phyloP scores from a whole-genome alignment of 2,797 vertebrate genomes.

The Acanthis flammea region DNA sequence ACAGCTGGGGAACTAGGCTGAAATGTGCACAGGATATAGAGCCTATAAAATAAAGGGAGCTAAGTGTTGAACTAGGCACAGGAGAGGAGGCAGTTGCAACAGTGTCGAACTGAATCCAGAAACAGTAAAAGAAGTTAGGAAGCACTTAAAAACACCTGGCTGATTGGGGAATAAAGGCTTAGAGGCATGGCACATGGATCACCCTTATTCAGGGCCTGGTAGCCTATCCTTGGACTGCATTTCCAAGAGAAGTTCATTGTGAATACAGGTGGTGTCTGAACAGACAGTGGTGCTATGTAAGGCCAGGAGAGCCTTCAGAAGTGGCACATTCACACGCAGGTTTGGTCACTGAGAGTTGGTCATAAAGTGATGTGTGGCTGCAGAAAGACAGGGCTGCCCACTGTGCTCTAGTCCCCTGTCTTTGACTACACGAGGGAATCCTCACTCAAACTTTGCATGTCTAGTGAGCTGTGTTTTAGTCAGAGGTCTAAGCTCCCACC shows the following conservation, averaged over 20 bases:
- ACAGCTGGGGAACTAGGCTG: background rate
- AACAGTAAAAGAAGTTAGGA: background rate
- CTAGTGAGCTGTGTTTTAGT: background rate
- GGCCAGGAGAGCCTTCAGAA: background rate
- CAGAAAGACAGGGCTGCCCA: background rate
- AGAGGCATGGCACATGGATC: background rate
- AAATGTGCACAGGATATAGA: background rate
- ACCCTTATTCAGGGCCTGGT: background rate
- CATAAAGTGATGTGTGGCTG: background rate
- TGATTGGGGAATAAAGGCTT: background rate
- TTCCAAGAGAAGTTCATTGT: background rate
- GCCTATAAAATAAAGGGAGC: background rate
- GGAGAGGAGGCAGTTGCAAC: background rate
- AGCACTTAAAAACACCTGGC: background rate
- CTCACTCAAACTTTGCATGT: background rate
- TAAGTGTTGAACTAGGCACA: background rate
- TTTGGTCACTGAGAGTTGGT: background rate
- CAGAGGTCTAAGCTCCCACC: background rate
- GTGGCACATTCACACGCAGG: background rate
- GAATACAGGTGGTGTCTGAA: background rate
- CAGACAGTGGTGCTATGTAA: background rate
- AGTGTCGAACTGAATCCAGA: background rate
- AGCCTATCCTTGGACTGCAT: background rate
- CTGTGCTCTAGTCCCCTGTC: background rate
- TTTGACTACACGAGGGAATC: background rate